Base-by-base conservation (phyloP, 1,140 invertebrate genomes). In the Pseudomyrmex pallidus region DNA sequence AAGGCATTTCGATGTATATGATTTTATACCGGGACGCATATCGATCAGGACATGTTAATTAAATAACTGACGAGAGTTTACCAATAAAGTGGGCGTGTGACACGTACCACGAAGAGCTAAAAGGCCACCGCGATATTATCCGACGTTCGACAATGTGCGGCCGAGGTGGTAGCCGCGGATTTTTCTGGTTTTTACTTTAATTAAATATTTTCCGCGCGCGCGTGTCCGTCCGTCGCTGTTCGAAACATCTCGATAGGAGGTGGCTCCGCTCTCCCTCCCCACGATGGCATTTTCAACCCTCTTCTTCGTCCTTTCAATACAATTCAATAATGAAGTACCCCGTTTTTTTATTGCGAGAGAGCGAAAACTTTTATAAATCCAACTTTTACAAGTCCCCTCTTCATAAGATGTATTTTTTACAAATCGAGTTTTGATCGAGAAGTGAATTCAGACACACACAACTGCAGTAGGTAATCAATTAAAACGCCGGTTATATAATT, bases 111-210 rank as follows among this genome's bases (percentile, higher is more conserved):
- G 57, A n/a, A 54, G 77, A 61, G 63, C 64, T 86, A 76, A 80
- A 82, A 77, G 64, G 84, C 70, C 84, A 76, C 84, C 70, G 22
- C 73, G 78, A 52, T 35, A 35, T 74, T 66, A 74, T 78, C 74
- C 83, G 54, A 73, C 74, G 87, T 86, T 85, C 83, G 72, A 73
- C 82, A 87, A 87, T 83, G 87, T 83, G 89, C 63, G 87, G 88
- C 87, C 74, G 82, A 59, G 74, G 84, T 59, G 67, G 74, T 52
- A 82, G 80, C 89, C 89, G 66, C 83, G 82, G 54, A 90, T 90
- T 91, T 89, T 90, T 90, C 90, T 89, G 90, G 84, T 90, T 89
- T 90, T 90, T 85, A 87, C 90, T 86, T 90, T 91, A 90, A 91
- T 91, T 91, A 91, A 91, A 91, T 91, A 91, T 89, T 90, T 90